phyloP scores from a whole-genome alignment of 1,140 invertebrate species.

The Ericerus pela region DNA sequence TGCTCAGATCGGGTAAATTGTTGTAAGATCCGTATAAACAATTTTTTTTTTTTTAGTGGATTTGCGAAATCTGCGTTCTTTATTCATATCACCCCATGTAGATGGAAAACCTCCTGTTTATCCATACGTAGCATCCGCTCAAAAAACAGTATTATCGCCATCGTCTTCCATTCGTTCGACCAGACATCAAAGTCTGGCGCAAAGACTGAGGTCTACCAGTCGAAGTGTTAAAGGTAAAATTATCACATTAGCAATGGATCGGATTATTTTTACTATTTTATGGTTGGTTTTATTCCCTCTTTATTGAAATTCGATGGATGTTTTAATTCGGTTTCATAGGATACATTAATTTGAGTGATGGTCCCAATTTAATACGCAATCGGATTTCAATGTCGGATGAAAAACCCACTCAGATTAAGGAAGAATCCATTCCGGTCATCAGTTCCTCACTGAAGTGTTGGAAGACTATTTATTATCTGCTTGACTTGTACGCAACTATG shows the following conservation, averaged over 20 bases:
- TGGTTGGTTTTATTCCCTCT: too few species aligned
- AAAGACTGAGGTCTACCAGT: conserved; percentile 64
- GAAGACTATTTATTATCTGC: conserved; percentile 81
- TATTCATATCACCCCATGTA: conserved; percentile 12
- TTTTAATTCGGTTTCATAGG: conserved; percentile 32
- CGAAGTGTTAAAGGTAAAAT: conserved; percentile 70
- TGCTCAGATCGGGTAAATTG: not conserved
- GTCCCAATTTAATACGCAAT: conserved; percentile 33
- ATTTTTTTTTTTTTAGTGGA: not conserved
- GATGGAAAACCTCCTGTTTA: conserved; percentile 12
- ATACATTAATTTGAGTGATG: conserved; percentile 52
- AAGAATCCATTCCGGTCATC: conserved; percentile 17
- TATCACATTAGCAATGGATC: conserved; percentile 24
- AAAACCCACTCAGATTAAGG: conserved; percentile 17
- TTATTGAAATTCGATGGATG: conserved; percentile 6
- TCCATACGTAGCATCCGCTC: conserved; percentile 20
- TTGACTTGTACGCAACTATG: conserved; percentile 85
- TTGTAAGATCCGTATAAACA: not conserved
- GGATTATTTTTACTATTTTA: conserved; percentile 15
- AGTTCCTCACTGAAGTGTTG: conserved; percentile 65
- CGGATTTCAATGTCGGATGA: conserved; percentile 25
- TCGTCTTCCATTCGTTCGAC: conserved; percentile 45
- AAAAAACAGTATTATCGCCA: conserved; percentile 37
- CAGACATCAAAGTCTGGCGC: conserved; percentile 69
- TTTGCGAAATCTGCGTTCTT: not conserved